Base-by-base conservation (phyloP, 92 coral and sea anemone genomes). In the Palythoa grandis region DNA sequence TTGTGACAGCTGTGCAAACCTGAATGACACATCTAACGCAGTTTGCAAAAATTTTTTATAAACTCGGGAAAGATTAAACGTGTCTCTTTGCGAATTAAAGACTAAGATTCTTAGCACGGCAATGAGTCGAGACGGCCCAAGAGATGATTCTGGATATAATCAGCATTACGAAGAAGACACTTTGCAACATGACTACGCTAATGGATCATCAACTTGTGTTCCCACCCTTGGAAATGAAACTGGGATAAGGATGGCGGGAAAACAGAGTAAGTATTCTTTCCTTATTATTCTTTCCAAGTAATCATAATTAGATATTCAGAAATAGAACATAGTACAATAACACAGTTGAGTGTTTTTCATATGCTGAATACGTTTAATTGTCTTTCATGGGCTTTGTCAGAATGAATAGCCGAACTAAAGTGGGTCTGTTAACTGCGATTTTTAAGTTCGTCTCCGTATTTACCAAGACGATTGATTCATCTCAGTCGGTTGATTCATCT, bases 1-100 rank as follows among this genome's bases (percentile, higher is more conserved):
- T 15, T 57, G 2, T 57, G 68, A 54, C 82, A 57, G 82, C 70
- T 77, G 82, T 56, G 82, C 82, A 77, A 77, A 57, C 35, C 52
- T 3, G 43, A 22, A 52, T 19, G 63, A 54, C 6, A 50, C 67
- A 52, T 29, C 4, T 14, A 15, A 11, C 82, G 35, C 52, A 29
- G 54, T 13, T 11, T 77, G 82, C 54, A 54, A 77, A 54, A 77
- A 77, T 23, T 20, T 25, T 25, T 1, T 60, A 71, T 43, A 50
- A 75, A 24, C 40, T 29, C 24, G 48, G 4, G 5, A 39, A 48
- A 43, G 25, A 72, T n/a, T 39, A 50, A 43, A 40, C 77, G 77
- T 39, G 77, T 72, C 48, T 72, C 2, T 8, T 12, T 13, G 77
- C 11, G 19, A 43, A 29, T 29, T 29, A 29, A 40, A 43, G 52